These are phyloP conservation scores for Micropterix aruncella DNA, from an alignment of 2,888 invertebrate genomes.

Conservation along the genomic window DNA sequence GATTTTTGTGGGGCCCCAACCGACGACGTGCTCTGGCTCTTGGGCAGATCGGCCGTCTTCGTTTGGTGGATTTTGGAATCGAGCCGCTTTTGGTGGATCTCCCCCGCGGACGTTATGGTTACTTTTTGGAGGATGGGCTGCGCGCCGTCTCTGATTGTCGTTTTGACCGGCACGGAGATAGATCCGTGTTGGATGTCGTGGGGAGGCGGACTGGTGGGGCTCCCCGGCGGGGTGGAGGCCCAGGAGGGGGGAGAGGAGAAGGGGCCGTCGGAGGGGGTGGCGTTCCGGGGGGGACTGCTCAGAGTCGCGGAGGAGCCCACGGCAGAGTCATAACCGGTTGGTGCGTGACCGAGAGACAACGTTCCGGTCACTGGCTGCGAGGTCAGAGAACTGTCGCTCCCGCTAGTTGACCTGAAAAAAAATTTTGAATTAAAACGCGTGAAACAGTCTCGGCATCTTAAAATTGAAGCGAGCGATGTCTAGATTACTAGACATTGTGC, in stretches of 20 bases:
- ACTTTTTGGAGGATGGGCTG: slow-evolving; percentile 36
- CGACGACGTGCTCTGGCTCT: slow-evolving; percentile 15
- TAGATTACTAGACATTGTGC: no score
- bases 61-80: slow-evolving; percentile 10
- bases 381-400: slow-evolving; percentile 31
- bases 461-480: no score
- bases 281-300: slow-evolving; percentile 34
- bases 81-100: slow-evolving; percentile 27
- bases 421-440: slow-evolving; percentile 7
- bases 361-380: slow-evolving; percentile 25
- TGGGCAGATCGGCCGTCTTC: slow-evolving; percentile 21
- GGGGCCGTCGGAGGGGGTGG: slow-evolving; percentile 23
- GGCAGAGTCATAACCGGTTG: slow-evolving; percentile 41
- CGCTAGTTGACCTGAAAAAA: slow-evolving; percentile 21
- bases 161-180: slow-evolving; percentile 16
- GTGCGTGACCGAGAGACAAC: slow-evolving; percentile 19
- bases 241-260: slow-evolving; percentile 41
- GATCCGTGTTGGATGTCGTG: slow-evolving; percentile 17
- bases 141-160: slow-evolving; percentile 17
- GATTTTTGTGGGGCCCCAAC: slow-evolving; percentile 18
- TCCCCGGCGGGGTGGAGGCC: slow-evolving; percentile 42
- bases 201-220: slow-evolving; percentile 31
- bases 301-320: slow-evolving; percentile 47
- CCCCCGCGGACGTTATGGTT: slow-evolving; percentile 45
- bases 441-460: no score